Evolutionary conservation across 1,140 invertebrate genomes (phyloP).

Genomic region (Homarus americanus): DNA sequence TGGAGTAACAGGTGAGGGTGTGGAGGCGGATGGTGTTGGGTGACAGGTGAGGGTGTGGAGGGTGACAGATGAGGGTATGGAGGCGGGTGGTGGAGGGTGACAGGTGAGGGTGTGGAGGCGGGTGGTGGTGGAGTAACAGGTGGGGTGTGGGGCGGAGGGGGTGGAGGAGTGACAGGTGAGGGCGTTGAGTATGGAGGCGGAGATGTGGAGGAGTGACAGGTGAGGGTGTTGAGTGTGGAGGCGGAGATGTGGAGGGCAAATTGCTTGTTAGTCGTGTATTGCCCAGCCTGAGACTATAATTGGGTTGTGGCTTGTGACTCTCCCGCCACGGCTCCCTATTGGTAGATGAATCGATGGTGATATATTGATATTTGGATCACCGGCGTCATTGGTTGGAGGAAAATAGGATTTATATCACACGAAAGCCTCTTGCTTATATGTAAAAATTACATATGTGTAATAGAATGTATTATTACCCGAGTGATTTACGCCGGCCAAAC

Average conservation of each 20-base stretch:
- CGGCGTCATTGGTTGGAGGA: neutral
- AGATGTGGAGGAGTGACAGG: neutral
- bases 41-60: no score
- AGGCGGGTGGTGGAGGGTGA: no score
- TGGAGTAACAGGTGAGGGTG: no score
- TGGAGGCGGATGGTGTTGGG: no score
- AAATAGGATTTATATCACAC: slow-evolving; percentile 35
- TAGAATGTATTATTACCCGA: neutral
- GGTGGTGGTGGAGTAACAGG: no score
- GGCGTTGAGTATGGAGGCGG: no score
- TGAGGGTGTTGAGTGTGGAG: neutral
- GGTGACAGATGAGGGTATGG: no score
- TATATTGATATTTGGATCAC: slow-evolving; percentile 30
- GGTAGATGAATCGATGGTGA: slow-evolving; percentile 51
- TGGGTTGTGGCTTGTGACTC: slow-evolving; percentile 33
- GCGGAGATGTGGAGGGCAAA: neutral
- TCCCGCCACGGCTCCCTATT: neutral
- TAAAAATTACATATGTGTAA: slow-evolving; percentile 29
- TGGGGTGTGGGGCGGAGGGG: no score
- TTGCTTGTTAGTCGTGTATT: slow-evolving; percentile 29
- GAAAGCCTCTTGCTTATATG: slow-evolving; percentile 21
- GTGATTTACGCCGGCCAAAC: neutral
- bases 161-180: no score
- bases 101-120: no score
- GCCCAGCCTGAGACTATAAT: slow-evolving; percentile 14